These are phyloP conservation scores for Achroia grisella DNA, from an alignment of 1,140 invertebrate species.

Conservation along the genomic window DNA sequence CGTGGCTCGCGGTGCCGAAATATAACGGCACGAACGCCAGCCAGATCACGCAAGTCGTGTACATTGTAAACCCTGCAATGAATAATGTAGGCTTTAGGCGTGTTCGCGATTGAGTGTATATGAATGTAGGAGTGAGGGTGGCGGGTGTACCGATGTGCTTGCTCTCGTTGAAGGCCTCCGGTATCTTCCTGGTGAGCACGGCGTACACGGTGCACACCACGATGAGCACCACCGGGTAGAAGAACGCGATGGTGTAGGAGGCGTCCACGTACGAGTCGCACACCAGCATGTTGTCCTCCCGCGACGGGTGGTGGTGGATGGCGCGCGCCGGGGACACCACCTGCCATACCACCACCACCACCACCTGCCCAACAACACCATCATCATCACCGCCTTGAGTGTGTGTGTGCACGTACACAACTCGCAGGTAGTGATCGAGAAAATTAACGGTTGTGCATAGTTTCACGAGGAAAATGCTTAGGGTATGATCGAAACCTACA, in stretches of 20 bases:
- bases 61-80: conserved; percentile 41
- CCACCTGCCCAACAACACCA: conserved; percentile 77
- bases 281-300: conserved; percentile 91
- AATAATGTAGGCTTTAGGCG: too few relatives aligned
- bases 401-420: too few relatives aligned
- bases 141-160: conserved; percentile 90
- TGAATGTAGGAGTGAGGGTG: too few relatives aligned
- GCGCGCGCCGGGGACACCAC: conserved; percentile 88
- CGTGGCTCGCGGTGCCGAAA: conserved; percentile 90
- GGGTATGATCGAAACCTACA: too few relatives aligned
- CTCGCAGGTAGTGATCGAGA: too few relatives aligned
- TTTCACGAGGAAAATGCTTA: too few relatives aligned
- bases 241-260: conserved; percentile 91
- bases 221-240: conserved; percentile 91
- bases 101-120: too few relatives aligned
- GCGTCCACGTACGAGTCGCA: conserved; percentile 91
- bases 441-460: too few relatives aligned
- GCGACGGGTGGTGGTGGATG: conserved; percentile 89
- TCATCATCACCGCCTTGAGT: too few relatives aligned
- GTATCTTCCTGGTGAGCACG: conserved; percentile 92
- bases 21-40: conserved; percentile 93
- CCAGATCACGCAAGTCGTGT: conserved; percentile 95
- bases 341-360: conserved; percentile 91
- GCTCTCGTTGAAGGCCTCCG: conserved; percentile 96
- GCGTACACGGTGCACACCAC: conserved; percentile 92